Base-by-base conservation (phyloP, 2,797 vertebrate species). In the Galago senegalensis region DNA sequence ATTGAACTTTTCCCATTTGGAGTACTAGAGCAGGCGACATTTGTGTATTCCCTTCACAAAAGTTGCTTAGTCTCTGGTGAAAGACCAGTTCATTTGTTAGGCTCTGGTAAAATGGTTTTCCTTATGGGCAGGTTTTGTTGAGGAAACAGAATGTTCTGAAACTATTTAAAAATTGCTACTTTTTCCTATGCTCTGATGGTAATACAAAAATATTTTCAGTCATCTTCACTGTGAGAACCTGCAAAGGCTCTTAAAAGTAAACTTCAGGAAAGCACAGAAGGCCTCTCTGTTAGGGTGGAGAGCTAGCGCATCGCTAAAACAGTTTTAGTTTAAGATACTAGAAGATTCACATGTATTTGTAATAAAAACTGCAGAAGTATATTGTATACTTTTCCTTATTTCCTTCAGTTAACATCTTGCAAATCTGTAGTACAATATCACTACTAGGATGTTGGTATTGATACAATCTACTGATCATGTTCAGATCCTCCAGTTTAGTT, bases 321-420 rank as follows among this genome's bases (percentile, higher is more conserved):
- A 16, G 1, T 56, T 87, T 93, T 73, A 14, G 76, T 85, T 79
- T 69, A 31, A 70, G 27, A 69, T 43, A 20, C 73, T 73, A 75
- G 0, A 75, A 70, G 21, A 70, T 27, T 17, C 17, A 31, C 11
- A 61, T 27, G 2, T 6, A 87, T 18, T 43, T 80, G 5, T 40
- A 53, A 79, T 82, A 87, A 87, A 73, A 73, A 89, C 76, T 89
- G 17, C 43, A 82, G 31, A 56, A 49, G 80, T 49, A 87, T 20
- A 11, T 5, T 46, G 0, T 40, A 7, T 56, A 53, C 2, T 94
- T 91, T n/a, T 9, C 31, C 29, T 91, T 3, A 27, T 65, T 76
- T 91, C 13, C 46, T 69, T 86, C 40, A n/a, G 9, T 76, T 82
- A 79, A 63, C 3, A 83, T 29, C 53, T 89, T 93, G 20, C 6